Conservation (phyloP, 2,797 vertebrate species). For the Darevskia mixta region DNA sequence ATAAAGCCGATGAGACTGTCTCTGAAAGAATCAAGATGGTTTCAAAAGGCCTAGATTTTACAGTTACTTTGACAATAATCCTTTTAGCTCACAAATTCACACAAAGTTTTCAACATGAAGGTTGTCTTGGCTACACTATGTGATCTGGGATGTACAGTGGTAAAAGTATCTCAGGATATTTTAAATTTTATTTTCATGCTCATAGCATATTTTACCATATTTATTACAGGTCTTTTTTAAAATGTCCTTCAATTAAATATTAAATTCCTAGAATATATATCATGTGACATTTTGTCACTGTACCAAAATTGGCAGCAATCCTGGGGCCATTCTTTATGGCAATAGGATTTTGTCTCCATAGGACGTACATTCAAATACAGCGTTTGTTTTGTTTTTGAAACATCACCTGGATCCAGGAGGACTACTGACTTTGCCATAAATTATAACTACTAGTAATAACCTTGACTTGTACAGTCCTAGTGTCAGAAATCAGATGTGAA, state of each 20-base stretch:
- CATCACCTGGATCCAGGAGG: not conserved
- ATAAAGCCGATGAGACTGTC: slow-evolving; percentile 6
- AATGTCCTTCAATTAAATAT: not conserved
- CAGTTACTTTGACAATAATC: accelerated
- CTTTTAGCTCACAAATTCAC: not conserved
- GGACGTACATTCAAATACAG: no score
- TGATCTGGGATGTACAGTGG: not conserved
- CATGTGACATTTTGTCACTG: not conserved
- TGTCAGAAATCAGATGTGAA: no score
- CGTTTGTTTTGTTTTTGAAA: not conserved
- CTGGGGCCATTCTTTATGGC: no score
- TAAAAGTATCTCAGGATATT: not conserved
- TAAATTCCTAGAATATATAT: not conserved
- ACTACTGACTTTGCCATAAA: not conserved
- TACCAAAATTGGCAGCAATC: not conserved
- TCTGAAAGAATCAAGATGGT: not conserved
- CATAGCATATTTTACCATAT: not conserved
- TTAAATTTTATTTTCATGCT: not conserved
- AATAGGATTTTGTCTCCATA: not conserved
- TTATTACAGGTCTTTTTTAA: not conserved
- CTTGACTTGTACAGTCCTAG: no score
- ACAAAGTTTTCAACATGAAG: not conserved
- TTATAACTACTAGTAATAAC: not conserved
- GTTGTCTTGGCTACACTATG: not conserved
- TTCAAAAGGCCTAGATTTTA: slow-evolving; percentile 29